Conservation (phyloP, 2,113 vertebrate genomes). For the Catagonus wagneri region DNA sequence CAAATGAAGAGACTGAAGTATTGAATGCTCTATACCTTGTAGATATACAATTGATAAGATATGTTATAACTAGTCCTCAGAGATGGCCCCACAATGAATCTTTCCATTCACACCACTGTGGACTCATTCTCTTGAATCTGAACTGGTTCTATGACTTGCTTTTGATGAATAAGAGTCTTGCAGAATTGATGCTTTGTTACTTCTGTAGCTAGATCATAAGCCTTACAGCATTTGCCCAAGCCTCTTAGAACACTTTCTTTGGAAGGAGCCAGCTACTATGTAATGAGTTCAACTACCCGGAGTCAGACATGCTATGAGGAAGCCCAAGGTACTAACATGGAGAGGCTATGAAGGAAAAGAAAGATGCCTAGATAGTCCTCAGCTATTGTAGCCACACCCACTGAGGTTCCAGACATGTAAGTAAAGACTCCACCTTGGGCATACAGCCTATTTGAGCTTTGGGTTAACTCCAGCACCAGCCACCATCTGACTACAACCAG, state of each 20-base stretch:
- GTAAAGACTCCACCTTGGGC: neutral
- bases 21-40: neutral
- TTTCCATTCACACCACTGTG: neutral
- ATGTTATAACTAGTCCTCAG: neutral
- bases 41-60: neutral
- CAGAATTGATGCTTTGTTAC: neutral
- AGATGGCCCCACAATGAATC: neutral
- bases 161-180: neutral
- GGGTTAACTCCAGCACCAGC: neutral
- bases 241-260: neutral
- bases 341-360: neutral
- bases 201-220: neutral
- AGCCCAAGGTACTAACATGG: neutral
- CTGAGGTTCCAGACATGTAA: neutral
- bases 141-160: neutral
- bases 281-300: neutral
- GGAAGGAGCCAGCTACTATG: neutral
- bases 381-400: neutral
- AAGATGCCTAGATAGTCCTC: neutral
- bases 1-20: neutral
- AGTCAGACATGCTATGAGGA: neutral
- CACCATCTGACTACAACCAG: neutral
- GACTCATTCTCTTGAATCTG: neutral
- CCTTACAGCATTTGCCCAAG: neutral
- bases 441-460: neutral